These are phyloP conservation scores for Chalcis sispes DNA, from an alignment of 2,888 invertebrate genomes.

Conservation along the genomic window DNA sequence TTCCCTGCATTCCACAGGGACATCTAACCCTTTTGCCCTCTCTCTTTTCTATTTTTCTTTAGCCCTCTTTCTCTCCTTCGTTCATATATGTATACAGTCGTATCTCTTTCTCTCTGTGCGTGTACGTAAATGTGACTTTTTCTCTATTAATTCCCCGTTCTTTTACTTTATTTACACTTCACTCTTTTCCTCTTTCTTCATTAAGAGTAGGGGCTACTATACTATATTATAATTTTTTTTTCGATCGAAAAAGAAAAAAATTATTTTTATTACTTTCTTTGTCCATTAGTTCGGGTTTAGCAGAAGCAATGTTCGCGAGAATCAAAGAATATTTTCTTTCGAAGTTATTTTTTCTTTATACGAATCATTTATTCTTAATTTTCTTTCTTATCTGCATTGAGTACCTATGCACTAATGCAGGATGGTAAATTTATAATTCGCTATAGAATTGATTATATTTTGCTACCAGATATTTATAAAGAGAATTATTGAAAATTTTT, in stretches of 20 bases:
- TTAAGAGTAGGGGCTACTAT: slow-evolving; percentile 2
- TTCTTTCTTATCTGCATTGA: background rate
- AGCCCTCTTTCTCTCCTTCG: no score
- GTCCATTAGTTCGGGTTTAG: no score
- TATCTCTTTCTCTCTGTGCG: background rate
- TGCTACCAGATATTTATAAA: background rate
- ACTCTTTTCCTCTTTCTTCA: background rate
- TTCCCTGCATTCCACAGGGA: slow-evolving; percentile 56
- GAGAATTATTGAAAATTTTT: background rate
- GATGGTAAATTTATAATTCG: background rate
- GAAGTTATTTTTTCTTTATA: background rate
- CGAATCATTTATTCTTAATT: slow-evolving; percentile 8
- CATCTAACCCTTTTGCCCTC: slow-evolving; percentile 42
- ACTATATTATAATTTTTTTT: no score
- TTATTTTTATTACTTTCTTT: no score
- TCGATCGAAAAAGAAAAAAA: no score
- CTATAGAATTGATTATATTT: background rate
- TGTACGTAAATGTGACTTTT: background rate
- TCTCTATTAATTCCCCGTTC: slow-evolving; percentile 34
- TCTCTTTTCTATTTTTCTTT: slow-evolving; percentile 2
- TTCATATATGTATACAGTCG: background rate
- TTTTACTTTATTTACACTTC: slow-evolving; percentile 4
- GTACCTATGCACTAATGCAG: background rate
- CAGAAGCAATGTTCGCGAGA: no score
- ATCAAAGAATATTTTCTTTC: slow-evolving; percentile 1